Conservation (phyloP, 2,113 vertebrate species). For the Rattus rattus region DNA sequence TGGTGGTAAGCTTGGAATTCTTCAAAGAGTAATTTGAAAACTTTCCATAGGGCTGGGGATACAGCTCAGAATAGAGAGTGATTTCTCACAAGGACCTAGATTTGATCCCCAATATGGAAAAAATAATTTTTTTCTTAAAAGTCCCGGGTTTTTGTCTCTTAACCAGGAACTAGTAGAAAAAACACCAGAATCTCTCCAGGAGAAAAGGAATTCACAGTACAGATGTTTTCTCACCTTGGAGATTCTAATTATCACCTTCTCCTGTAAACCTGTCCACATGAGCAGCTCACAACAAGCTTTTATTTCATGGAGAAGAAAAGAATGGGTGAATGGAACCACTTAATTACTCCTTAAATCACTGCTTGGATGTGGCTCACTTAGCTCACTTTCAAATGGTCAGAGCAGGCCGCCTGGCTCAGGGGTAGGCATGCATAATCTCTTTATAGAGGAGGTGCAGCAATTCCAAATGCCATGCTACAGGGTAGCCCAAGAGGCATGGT, state of each 20-base stretch:
- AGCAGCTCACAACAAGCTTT: constrained; percentile 35
- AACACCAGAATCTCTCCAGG: background rate
- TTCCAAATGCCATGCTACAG: too few species aligned
- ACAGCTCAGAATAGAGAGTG: too few species aligned
- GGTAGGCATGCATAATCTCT: background rate
- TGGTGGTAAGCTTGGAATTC: too few species aligned
- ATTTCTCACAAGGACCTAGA: too few species aligned
- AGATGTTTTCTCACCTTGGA: constrained; percentile 27
- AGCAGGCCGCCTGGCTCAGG: background rate
- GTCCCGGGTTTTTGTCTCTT: background rate
- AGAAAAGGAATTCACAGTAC: constrained; percentile 1
- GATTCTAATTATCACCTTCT: constrained; percentile 10
- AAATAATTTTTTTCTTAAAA: constrained; percentile 8
- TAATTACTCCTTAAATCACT: background rate
- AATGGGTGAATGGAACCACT: background rate
- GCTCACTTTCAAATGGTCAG: background rate
- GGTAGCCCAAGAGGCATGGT: too few species aligned
- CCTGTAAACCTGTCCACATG: background rate
- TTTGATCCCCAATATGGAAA: too few species aligned
- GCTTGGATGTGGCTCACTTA: background rate
- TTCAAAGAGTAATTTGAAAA: too few species aligned
- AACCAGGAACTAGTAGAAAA: constrained; percentile 27
- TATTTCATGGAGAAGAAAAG: background rate
- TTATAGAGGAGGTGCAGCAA: background rate
- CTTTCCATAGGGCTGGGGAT: too few species aligned